Evolutionary conservation across 2,113 vertebrate genomes (phyloP), one percentile per base, ranked within the genome.

Genomic region (Colistium nudipinnis): DNA sequence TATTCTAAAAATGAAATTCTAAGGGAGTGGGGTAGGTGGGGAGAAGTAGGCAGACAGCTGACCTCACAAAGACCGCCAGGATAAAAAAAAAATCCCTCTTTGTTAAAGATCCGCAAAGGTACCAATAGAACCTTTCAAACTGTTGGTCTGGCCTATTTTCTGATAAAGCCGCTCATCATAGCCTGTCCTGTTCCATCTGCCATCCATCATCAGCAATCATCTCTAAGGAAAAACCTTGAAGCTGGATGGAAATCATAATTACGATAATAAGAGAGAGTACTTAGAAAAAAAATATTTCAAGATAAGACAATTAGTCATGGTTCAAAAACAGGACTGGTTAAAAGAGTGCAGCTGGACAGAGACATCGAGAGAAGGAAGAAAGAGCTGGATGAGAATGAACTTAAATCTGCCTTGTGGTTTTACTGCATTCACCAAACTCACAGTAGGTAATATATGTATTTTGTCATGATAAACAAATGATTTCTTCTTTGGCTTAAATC

Each of bases 1-100:
- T n/a, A n/a, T n/a, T n/a, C n/a, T n/a, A n/a, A n/a, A n/a, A n/a
- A n/a, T n/a, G n/a, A n/a, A n/a, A n/a, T 67, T 70, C 24, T 4
- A 3, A 14, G 33, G 57, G 55, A 70, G 43, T 45, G 44, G 68
- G 64, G 47, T 13, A 28, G 25, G 25, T 49, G 41, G 31, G 62
- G 1, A 45, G 20, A 51, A 17, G 30, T 22, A 20, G 36, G 17
- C 20, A 38, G 24, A 38, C 16, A 47, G 65, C 70, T 74, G 22
- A 36, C 45, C 3, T 6, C 63, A 70, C 61, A 74, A 69, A 63
- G 44, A 61, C 20, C 14, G 19, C 9, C 1, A 53, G 3, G 17
- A 12, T 0, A 7, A 31, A 3, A 56, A 62, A 62, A 70, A 51
- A 52, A n/a, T 4, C 14, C 0, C 14, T 60, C 35, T 59, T 63